Base-by-base conservation (phyloP, 1,140 invertebrate species). In the Pararge aegeria region DNA sequence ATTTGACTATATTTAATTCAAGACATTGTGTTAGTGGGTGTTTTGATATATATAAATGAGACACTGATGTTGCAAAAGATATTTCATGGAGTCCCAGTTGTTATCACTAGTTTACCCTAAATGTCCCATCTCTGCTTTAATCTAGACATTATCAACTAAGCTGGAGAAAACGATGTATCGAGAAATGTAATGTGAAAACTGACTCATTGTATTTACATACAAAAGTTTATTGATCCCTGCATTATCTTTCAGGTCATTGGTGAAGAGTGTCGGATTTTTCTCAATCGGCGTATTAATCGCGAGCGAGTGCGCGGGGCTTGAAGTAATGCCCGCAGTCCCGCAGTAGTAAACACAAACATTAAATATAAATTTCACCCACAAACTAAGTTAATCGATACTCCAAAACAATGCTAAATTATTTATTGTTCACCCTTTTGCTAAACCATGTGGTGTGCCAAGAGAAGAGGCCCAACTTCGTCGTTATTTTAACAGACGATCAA, bases 401-500 rank as follows among this genome's bases (percentile, higher is more conserved):
- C n/a, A 62, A 55, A 48, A 49, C 61, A 67, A 87, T 87, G 84
- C 73, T 83, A 69, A 77, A 67, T 72, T 80, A 75, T 77, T 68
- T 83, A 55, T 40, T 85, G n/a, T 61, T 86, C 59, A 61, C 66
- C 30, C 74, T 75, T 34, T 53, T 76, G 40, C 19, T 80, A 18
- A 44, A 59, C 53, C 59, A 66, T 46, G 63, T 55, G 50, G 20
- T 70, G 49, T 72, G 80, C 62, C 66, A 70, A 57, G 68, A 69
- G 51, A 75, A 61, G 19, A 80, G 67, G 75, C 92, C 95, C 30
- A 97, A 97, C 84, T 94, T 97, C 66, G 90, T 97, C 30, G 76
- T 97, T 34, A 92, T 98, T 44, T 65, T 98, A 49, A 96, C 95
- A 10, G 96, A 98, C 86, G 96, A 98, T 91, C 95, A 97, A 82